Evolutionary conservation across 2,113 vertebrate genomes (phyloP).

Genomic region (Oreochromis aureus): DNA sequence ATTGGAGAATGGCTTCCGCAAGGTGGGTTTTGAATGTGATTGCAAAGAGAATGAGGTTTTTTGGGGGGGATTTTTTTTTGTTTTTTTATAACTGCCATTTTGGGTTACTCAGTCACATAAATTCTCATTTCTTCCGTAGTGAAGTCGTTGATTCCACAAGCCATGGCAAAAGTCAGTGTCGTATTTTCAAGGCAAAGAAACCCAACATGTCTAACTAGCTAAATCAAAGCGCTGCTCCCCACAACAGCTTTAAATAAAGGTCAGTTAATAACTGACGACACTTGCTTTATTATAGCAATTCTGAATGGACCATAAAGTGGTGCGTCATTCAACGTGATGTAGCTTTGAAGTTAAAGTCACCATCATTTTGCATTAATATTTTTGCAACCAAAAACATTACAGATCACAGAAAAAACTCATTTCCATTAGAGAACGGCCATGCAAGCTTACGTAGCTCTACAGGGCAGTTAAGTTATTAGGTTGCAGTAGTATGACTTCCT

Average conservation of each 20-base stretch:
- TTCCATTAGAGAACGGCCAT: background rate
- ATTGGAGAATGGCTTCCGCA: background rate
- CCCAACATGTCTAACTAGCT: background rate
- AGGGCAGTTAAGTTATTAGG: background rate
- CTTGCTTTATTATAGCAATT: background rate
- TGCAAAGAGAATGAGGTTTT: background rate
- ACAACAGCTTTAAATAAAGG: constrained; percentile 17
- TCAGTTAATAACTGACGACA: constrained; percentile 24
- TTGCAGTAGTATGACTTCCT: background rate
- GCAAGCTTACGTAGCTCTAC: background rate
- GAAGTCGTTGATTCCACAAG: background rate
- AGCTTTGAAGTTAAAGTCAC: background rate
- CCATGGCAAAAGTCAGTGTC: background rate
- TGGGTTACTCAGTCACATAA: background rate
- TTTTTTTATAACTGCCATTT: background rate
- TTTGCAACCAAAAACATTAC: background rate
- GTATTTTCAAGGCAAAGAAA: background rate
- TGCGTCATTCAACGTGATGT: background rate
- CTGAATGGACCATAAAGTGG: background rate
- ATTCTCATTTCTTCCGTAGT: background rate
- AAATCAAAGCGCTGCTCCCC: background rate
- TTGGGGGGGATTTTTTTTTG: rapidly evolving
- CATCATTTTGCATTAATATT: background rate
- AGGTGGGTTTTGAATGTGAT: background rate
- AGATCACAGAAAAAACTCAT: background rate